Percentiles rank a stretch among this genome's conserved stretches.
phyloP scores from a whole-genome alignment of 2,797 vertebrate species.

The Leptatherina wallacei region DNA sequence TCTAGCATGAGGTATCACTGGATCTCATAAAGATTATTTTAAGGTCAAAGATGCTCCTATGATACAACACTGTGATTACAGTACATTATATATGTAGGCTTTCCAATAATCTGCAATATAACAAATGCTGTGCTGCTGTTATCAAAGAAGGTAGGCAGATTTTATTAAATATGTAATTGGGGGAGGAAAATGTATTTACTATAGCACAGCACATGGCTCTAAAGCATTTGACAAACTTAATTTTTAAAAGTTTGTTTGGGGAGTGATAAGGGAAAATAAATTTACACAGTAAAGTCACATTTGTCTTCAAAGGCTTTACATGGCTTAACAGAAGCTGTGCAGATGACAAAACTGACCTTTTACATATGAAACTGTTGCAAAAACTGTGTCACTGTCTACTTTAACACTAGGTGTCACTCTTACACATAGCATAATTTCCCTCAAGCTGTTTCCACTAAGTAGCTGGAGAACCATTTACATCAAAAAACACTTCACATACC shows the following conservation, averaged over 20 bases:
- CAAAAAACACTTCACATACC: slow-evolving; percentile 40
- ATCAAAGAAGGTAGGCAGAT: too few relatives aligned
- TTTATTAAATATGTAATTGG: not conserved
- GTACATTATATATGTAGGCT: too few relatives aligned
- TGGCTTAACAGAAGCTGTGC: not conserved
- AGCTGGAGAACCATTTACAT: slow-evolving; percentile 1
- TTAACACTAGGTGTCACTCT: slow-evolving; percentile 68
- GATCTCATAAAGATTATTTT: too few relatives aligned
- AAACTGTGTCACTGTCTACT: not conserved
- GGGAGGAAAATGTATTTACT: not conserved
- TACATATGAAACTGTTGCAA: not conserved
- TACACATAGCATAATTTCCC: slow-evolving; percentile 1
- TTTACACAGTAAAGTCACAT: not conserved
- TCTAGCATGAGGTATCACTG: too few relatives aligned
- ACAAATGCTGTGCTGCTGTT: not conserved
- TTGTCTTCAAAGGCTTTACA: not conserved
- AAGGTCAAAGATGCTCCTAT: too few relatives aligned
- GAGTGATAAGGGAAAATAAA: not conserved
- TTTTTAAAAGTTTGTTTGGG: not conserved
- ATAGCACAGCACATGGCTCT: not conserved
- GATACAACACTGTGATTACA: too few relatives aligned
- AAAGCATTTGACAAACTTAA: not conserved
- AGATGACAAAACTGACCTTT: not conserved
- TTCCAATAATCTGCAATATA: not conserved
- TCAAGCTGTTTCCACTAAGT: not conserved